Conservation (phyloP, 2,797 vertebrate species). For the Smutsia temminckii region DNA sequence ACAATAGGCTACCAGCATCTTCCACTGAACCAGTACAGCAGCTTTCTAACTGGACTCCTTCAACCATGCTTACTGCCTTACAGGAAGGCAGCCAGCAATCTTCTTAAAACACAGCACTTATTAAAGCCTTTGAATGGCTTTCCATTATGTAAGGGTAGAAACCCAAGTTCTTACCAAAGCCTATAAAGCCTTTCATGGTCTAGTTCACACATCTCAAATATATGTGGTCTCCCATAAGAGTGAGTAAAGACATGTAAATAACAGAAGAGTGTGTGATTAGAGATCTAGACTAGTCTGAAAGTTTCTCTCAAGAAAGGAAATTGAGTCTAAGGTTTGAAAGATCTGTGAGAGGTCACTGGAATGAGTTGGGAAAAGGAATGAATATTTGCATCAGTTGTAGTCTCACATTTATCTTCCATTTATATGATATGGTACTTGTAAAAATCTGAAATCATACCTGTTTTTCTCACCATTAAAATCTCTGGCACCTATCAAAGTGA, state of each 20-base stretch:
- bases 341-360: neutral
- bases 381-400: neutral
- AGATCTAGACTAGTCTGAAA: neutral
- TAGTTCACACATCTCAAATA: neutral
- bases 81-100: neutral
- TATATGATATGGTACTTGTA: neutral
- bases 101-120: neutral
- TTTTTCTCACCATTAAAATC: neutral
- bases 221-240: neutral
- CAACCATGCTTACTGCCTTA: neutral
- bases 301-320: neutral
- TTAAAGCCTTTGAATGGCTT: neutral
- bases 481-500: neutral
- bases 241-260: neutral
- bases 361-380: neutral
- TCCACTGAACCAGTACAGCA: neutral
- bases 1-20: neutral
- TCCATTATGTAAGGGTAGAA: neutral
- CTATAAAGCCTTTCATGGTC: neutral
- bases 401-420: neutral
- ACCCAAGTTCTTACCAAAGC: neutral
- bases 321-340: neutral
- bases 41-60: neutral
- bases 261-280: neutral
- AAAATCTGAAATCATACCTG: neutral